Evolutionary conservation across 2,797 vertebrate genomes (phyloP), one percentile per base, ranked within the genome.

Genomic region (Pipistrellus pipistrellus): DNA sequence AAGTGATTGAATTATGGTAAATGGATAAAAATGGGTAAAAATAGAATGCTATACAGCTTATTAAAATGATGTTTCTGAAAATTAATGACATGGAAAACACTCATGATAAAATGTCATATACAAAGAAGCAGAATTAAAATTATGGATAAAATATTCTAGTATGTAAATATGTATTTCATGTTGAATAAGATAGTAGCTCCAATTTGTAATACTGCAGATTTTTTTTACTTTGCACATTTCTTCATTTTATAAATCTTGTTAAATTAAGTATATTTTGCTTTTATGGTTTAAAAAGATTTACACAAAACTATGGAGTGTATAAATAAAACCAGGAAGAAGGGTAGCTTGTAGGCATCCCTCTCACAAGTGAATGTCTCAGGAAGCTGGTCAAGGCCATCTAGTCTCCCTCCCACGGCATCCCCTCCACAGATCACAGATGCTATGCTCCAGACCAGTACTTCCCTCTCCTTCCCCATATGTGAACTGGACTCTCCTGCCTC

Each of bases 191-290:
- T 1, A 89, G 14, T 84, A 23, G 53, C 14, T 86, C n/a, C 6
- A 66, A 27, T 35, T 55, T 48, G 13, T 83, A 66, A 82, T 46
- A 81, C 57, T 62, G 72, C 2, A 41, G 18, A 71, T 76, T 64
- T 78, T 89, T 85, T 77, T 82, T 25, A 89, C 82, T 97, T 95
- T 81, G n/a, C 23, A 55, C 59, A 85, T 59, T 88, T 87, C 27
- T 89, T 84, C 15, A 80, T 69, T 85, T 87, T 88, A 75, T 92
- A 76, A 44, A 81, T 78, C 66, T 86, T 76, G 18, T 76, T 73
- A 84, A 88, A 88, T 88, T 83, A 87, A 95, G 68, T 46, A 78
- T 62, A 48, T 0, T 71, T 51, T n/a, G 1, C 25, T 64, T 75
- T 82, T 77, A 73, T 84, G 84, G 80, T 51, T 95, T 23, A 69